phyloP scores from a whole-genome alignment of 2,113 vertebrate genomes.

The Gnathonemus longibarbis region DNA sequence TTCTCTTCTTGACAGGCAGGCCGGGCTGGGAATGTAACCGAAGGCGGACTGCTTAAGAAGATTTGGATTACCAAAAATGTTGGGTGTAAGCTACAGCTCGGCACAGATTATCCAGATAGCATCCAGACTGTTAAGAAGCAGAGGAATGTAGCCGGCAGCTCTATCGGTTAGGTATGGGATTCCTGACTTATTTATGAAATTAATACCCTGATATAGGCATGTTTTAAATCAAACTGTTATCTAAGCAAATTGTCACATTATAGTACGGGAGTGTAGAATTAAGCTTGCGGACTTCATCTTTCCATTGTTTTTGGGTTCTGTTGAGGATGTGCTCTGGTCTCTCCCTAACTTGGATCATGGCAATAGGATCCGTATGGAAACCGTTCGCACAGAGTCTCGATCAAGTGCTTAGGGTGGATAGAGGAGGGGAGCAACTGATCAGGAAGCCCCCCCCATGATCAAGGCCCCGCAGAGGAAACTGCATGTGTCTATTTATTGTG shows the following conservation, averaged over 20 bases:
- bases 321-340: background rate
- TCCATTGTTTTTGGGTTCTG: background rate
- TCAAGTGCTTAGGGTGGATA: constrained; percentile 29
- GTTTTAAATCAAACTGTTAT: background rate
- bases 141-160: background rate
- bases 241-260: background rate
- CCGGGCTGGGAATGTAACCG: background rate
- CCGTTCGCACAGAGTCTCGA: background rate
- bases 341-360: background rate
- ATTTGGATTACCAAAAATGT: constrained; percentile 39
- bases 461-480: constrained; percentile 21
- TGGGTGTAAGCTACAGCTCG: constrained; percentile 27
- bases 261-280: background rate
- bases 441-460: background rate
- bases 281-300: background rate
- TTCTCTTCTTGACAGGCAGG: background rate
- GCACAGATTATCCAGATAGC: background rate
- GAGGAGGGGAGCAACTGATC: background rate
- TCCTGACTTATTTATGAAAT: background rate
- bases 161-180: background rate
- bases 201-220: background rate
- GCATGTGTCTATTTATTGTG: constrained; percentile 43
- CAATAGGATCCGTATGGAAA: background rate
- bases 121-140: background rate
- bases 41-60: constrained; percentile 10